Conservation (phyloP, 2,888 invertebrate species). For the Lysandra bellargus region DNA sequence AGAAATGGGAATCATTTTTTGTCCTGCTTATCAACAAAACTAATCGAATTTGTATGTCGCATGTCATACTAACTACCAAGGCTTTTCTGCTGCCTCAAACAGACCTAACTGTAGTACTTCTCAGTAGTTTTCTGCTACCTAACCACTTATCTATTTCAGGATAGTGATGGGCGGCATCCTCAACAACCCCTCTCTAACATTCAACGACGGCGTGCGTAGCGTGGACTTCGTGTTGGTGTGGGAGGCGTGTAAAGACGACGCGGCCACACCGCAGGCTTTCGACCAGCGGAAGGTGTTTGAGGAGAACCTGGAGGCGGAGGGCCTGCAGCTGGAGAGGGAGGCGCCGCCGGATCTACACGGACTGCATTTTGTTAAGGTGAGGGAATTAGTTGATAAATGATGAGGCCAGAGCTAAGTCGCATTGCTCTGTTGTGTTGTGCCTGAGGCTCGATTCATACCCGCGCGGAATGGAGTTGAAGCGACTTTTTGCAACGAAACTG, state of each 20-base stretch:
- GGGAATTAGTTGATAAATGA: background rate
- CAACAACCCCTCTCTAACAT: conserved; percentile 81
- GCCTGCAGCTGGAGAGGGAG: conserved; percentile 87
- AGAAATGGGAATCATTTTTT: background rate
- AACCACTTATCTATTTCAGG: conserved; percentile 47
- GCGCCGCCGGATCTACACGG: conserved; percentile 82
- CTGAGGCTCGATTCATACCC: no score
- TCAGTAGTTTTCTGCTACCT: no score
- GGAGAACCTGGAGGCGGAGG: conserved; percentile 85
- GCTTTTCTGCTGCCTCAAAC: no score
- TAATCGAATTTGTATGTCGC: background rate
- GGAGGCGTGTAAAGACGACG: conserved; percentile 81
- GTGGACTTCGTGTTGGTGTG: conserved; percentile 91
- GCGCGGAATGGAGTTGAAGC: no score
- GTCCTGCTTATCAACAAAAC: background rate
- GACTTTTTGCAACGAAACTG: no score
- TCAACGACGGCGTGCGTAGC: conserved; percentile 85
- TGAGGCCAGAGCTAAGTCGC: no score
- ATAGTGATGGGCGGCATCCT: conserved; percentile 67
- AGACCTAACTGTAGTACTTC: no score
- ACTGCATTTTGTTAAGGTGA: conserved; percentile 87
- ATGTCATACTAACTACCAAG: background rate
- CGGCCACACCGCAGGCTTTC: conserved; percentile 63
- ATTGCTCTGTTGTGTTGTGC: no score
- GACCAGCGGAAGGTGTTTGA: conserved; percentile 84